Evolutionary conservation across 2,113 vertebrate genomes (phyloP).

Genomic region (Entomyzon cyanotis): DNA sequence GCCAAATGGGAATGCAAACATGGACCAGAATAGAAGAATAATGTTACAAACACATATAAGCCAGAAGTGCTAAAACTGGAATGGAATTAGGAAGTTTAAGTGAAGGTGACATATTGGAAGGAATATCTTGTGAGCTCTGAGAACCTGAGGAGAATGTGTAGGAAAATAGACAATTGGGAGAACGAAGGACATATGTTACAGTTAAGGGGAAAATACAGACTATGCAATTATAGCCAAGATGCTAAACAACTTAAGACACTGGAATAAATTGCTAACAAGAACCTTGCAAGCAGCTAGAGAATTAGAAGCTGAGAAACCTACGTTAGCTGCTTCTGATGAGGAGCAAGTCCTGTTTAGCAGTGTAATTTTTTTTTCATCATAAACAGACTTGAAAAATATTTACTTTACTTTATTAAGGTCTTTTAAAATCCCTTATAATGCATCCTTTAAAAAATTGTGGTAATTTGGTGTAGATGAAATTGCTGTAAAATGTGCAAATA

Average conservation of each 20-base stretch:
- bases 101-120: background rate
- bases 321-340: background rate
- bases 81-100: background rate
- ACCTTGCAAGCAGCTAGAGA: background rate
- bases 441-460: background rate
- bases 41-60: background rate
- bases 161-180: background rate
- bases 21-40: fast-evolving
- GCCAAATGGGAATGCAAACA: background rate
- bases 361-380: background rate
- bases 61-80: background rate
- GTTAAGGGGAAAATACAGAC: background rate
- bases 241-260: background rate
- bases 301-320: background rate
- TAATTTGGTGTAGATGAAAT: background rate
- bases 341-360: background rate
- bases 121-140: background rate
- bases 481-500: background rate
- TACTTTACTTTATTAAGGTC: background rate
- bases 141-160: background rate
- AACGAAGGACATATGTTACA: background rate
- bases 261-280: background rate
- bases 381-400: background rate
- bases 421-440: background rate
- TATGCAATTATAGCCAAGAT: background rate